Evolutionary conservation across 2,888 invertebrate species (phyloP).

Genomic region (Steinernema hermaphroditum): DNA sequence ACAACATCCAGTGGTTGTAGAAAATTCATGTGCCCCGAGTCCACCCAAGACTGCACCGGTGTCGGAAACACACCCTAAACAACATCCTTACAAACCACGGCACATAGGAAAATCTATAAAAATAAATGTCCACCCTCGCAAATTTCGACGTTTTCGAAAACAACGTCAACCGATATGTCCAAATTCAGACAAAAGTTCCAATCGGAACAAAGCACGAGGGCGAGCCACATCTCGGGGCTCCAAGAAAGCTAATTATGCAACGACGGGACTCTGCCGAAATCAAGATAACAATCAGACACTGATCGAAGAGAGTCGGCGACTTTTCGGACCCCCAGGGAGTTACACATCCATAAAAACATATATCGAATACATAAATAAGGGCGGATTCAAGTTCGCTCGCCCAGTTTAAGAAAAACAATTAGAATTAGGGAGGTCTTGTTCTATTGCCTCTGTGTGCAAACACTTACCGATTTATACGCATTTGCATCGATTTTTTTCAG

Average conservation of each 20-base stretch:
- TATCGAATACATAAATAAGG: slow-evolving; percentile 28
- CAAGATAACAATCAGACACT: slow-evolving; percentile 31
- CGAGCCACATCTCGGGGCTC: slow-evolving; percentile 17
- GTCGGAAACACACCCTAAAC: slow-evolving; percentile 16
- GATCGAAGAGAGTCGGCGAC: slow-evolving; percentile 31
- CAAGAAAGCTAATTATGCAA: slow-evolving; percentile 31
- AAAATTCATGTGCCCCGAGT: slow-evolving; percentile 53
- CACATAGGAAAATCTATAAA: slow-evolving; percentile 30
- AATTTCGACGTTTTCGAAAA: slow-evolving; percentile 11
- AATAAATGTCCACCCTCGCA: slow-evolving; percentile 28
- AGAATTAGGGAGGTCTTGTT: slow-evolving; percentile 13
- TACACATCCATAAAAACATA: slow-evolving; percentile 31
- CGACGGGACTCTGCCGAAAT: slow-evolving; percentile 25
- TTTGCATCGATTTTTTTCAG: slow-evolving; percentile 37
- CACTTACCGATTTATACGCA: slow-evolving; percentile 24
- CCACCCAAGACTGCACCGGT: slow-evolving; percentile 43
- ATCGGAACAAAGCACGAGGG: slow-evolving; percentile 30
- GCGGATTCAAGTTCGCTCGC: slow-evolving; percentile 24
- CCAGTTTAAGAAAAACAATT: slow-evolving; percentile 13
- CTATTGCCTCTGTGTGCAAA: background rate
- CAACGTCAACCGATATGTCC: slow-evolving; percentile 19
- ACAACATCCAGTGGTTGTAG: slow-evolving; percentile 38
- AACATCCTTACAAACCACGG: background rate
- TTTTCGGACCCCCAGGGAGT: slow-evolving; percentile 22
- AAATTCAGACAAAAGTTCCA: slow-evolving; percentile 16